phyloP scores from a whole-genome alignment of 2,113 vertebrate genomes.

The Archocentrus centrarchus region DNA sequence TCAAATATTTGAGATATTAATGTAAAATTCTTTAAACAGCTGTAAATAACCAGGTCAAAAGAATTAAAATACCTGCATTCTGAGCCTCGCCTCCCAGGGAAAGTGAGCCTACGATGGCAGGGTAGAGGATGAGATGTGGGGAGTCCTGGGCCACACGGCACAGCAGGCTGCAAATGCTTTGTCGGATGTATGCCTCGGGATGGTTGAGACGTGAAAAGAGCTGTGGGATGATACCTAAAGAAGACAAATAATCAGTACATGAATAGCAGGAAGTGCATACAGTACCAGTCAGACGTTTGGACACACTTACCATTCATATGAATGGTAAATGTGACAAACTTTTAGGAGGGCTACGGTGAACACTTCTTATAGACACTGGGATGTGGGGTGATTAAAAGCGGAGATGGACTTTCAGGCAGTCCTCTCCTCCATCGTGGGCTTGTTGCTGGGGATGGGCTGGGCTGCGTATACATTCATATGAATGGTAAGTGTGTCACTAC shows the following conservation, averaged over 20 bases:
- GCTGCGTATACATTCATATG: conserved; percentile 80
- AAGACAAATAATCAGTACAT: background rate
- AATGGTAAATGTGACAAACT: background rate
- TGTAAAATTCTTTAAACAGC: background rate
- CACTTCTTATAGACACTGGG: conserved; percentile 23
- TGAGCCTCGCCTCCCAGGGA: conserved; percentile 95
- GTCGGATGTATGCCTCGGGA: conserved; percentile 95
- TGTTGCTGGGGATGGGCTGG: conserved; percentile 89
- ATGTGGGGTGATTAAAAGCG: background rate
- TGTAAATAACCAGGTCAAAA: rapidly evolving
- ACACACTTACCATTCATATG: no score
- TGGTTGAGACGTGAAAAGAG: conserved; percentile 98
- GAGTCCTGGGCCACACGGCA: conserved; percentile 98
- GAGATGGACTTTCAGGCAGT: conserved; percentile 81
- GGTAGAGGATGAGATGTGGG: conserved; percentile 95
- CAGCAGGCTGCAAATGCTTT: conserved; percentile 96
- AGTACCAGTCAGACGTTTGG: no score
- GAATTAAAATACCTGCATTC: conserved; percentile 82
- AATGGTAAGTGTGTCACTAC: no score
- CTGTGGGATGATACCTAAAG: conserved; percentile 95
- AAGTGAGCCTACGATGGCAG: conserved; percentile 97
- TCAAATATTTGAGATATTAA: background rate
- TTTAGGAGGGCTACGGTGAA: background rate
- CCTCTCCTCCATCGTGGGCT: conserved; percentile 88
- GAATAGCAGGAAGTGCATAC: background rate